phyloP scores from a whole-genome alignment of 2,888 invertebrate species.

The Clistopyga incitator region DNA sequence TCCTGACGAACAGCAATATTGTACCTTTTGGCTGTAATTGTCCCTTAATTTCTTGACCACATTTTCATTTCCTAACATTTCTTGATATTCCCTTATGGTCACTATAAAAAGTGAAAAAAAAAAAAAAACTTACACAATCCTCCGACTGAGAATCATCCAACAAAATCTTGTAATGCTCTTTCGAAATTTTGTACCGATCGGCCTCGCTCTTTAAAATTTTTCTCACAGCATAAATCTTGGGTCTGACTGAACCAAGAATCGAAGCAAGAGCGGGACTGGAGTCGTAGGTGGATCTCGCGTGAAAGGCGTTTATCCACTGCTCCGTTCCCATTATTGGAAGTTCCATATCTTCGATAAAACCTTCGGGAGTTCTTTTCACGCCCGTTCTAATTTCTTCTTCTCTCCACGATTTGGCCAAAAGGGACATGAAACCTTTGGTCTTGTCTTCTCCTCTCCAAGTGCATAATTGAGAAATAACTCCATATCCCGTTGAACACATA shows the following conservation, averaged over 20 bases:
- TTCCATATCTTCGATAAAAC: constrained; percentile 81
- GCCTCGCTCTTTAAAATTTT: constrained; percentile 80
- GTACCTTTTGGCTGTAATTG: too few species aligned
- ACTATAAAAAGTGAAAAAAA: background rate
- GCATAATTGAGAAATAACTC: constrained; percentile 79
- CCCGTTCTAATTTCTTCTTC: constrained; percentile 82
- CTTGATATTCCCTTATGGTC: too few species aligned
- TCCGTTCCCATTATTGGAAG: constrained; percentile 83
- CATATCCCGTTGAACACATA: constrained; percentile 80
- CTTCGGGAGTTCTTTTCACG: constrained; percentile 78
- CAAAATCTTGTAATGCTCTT: constrained; percentile 82
- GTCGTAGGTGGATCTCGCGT: constrained; percentile 71
- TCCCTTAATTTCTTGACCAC: too few species aligned
- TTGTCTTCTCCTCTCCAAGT: constrained; percentile 84
- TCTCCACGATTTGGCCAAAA: constrained; percentile 83
- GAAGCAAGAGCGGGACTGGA: constrained; percentile 82
- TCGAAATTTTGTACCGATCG: constrained; percentile 78
- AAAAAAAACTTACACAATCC: constrained; percentile 79
- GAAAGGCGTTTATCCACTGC: constrained; percentile 80
- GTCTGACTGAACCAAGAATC: constrained; percentile 83
- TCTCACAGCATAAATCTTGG: constrained; percentile 84
- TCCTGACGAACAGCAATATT: too few species aligned
- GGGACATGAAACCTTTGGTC: constrained; percentile 78
- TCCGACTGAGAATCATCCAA: constrained; percentile 76
- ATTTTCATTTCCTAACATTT: background rate